Evolutionary conservation across 2,113 vertebrate species (phyloP), one percentile per base, ranked within the genome.

Genomic region (Brienomyrus longianalis): DNA sequence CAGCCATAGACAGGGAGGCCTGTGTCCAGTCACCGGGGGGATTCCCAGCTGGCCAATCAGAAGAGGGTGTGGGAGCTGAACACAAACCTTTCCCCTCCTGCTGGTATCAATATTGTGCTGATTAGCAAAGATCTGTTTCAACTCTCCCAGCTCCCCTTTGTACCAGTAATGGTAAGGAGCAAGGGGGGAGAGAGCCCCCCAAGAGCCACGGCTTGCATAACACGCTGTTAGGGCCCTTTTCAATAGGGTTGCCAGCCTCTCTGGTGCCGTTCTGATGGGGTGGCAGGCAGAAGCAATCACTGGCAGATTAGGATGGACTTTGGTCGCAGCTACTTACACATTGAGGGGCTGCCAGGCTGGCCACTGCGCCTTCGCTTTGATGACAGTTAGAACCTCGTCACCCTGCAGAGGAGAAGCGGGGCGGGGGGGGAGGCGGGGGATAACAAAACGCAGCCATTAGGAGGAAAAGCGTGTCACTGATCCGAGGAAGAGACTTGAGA

Each of bases 281-380:
- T 21, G 23, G 39, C 15, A 74, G 83, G 59, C 59, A 50, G 86
- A 47, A 56, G 66, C 1, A 62, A 59, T 45, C 19, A 0, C 9
- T 35, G 59, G 74, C n/a, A 54, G 87, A 66, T 70, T 39, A 85
- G 3, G 50, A 66, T 35, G 1, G 52, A 90, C 5, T 15, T 74
- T 7, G 6, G 54, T 43, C 62, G 54, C 45, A 31, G 77, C 87
- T 95, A 97, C 98, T 99, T 97, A 99, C 98, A 99, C 97, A 31
- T 98, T 99, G 56, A 97, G 94, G 4, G 98, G 98, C 91, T 99
- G 98, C 98, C 98, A 99, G 91, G 98, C 98, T 0, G 98, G 98
- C 98, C 98, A 99, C 93, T 99, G 98, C 0, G 98, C 98, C 96
- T 99, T 99, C 94, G 99, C 98, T 95, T 99, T 99, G 96, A 99